These are phyloP conservation scores for Schlechtendalia chinensis DNA, from an alignment of 1,140 invertebrate species.

Conservation along the genomic window DNA sequence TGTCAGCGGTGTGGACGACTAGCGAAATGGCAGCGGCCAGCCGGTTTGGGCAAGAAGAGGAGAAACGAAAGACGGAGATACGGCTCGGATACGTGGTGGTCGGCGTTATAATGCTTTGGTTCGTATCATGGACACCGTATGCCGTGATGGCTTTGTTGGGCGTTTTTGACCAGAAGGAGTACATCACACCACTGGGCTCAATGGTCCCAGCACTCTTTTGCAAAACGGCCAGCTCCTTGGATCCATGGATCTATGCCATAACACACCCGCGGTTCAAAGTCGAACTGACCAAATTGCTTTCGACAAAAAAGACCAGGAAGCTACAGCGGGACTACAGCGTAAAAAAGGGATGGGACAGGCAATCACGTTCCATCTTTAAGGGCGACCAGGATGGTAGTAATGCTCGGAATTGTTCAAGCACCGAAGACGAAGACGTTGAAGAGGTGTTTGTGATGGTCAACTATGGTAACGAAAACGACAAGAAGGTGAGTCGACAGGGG, in stretches of 20 bases:
- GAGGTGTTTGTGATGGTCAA: conserved; percentile 10
- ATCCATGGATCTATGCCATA: conserved; percentile 73
- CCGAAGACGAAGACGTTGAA: conserved; percentile 30
- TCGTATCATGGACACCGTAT: conserved; percentile 75
- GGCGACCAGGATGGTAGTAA: background rate
- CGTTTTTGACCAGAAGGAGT: conserved; percentile 63
- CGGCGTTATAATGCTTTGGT: conserved; percentile 68
- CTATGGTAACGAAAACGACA: background rate
- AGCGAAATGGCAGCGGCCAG: conserved; percentile 24
- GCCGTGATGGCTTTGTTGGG: conserved; percentile 71
- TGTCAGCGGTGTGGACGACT: conserved; percentile 50
- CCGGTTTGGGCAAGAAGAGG: conserved; percentile 62
- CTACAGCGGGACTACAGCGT: conserved; percentile 22
- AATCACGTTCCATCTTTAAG: background rate
- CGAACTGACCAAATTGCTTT: conserved; percentile 56
- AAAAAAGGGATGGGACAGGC: background rate
- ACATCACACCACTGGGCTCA: conserved; percentile 66
- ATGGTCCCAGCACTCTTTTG: conserved; percentile 76
- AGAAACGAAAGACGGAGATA: conserved; percentile 67
- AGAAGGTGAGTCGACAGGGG: background rate
- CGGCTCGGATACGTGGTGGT: conserved; percentile 65
- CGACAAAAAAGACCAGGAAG: background rate
- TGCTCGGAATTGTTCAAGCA: background rate
- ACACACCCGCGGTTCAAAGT: conserved; percentile 68
- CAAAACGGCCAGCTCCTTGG: conserved; percentile 71